These are phyloP conservation scores for mouse (Mus musculus) DNA, from an alignment of 2,113 vertebrate genomes.

Conservation along the genomic window GRCm39 chr3:69683001-69683500, in stretches of 20 bases:
- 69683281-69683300: not conserved
- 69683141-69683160: not conserved
- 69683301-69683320: not conserved
- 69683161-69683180: not conserved
- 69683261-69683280: not conserved
- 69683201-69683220: not conserved
- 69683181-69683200: not conserved
- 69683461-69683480: not conserved
- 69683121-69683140: not conserved
- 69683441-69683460: not conserved
- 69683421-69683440: not conserved
- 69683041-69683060: not conserved
- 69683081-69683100: not conserved
- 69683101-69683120: not conserved
- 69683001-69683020: not conserved
- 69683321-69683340: not conserved
- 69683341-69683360: not conserved
- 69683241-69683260: too few relatives aligned
- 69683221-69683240: not conserved
- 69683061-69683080: not conserved
- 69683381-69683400: not conserved
- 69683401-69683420: not conserved
- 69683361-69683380: too few relatives aligned
- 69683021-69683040: not conserved
- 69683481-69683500: not conserved